Conservation (phyloP, 2,888 invertebrate species). For the Sicus ferrugineus region DNA sequence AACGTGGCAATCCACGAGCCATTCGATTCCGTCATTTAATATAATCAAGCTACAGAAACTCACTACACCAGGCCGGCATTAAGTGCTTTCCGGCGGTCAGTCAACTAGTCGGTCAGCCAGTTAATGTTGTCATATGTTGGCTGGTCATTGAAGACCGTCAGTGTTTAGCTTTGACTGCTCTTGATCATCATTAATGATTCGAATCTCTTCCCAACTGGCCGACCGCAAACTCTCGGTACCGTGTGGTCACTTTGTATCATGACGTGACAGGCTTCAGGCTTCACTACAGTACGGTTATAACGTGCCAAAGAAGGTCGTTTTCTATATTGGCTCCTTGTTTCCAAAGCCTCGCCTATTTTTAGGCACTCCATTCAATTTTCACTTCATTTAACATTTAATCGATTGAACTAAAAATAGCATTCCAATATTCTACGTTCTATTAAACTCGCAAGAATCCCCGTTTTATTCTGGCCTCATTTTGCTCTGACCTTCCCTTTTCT, state of each 20-base stretch:
- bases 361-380: too few species aligned
- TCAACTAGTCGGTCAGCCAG: background rate
- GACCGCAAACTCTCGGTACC: too few species aligned
- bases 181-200: background rate
- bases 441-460: background rate
- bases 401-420: constrained; percentile 5
- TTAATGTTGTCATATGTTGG: background rate
- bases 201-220: too few species aligned
- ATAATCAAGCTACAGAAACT: background rate
- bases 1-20: constrained; percentile 7
- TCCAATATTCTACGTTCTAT: background rate
- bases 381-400: background rate
- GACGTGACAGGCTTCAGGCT: too few species aligned
- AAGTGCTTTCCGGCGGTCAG: background rate
- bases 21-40: constrained; percentile 10
- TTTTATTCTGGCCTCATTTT: background rate
- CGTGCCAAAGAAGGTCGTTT: too few species aligned
- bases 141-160: background rate
- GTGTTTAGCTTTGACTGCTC: too few species aligned
- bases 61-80: background rate
- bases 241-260: too few species aligned
- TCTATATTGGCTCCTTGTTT: too few species aligned
- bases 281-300: too few species aligned
- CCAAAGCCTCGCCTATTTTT: background rate
- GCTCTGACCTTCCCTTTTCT: background rate